phyloP scores from a whole-genome alignment of 2,888 invertebrate species.

The Diarsia dahlii region DNA sequence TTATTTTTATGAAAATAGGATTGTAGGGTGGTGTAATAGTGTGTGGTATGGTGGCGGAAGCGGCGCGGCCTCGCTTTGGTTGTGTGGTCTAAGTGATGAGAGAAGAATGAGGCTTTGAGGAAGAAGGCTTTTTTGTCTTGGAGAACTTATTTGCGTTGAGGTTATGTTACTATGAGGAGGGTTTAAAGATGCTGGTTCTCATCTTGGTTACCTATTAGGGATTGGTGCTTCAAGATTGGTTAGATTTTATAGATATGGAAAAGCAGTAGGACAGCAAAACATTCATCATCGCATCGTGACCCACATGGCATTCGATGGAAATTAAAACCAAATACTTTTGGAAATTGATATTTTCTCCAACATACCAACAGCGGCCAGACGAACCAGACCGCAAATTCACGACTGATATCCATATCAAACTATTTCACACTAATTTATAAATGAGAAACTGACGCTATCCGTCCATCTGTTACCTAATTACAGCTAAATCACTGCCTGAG shows the following conservation, averaged over 20 bases:
- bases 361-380: too few species aligned
- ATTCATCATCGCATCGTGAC: neutral
- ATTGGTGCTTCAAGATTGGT: neutral
- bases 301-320: neutral
- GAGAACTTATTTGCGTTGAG: neutral
- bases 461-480: neutral
- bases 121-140: constrained; percentile 14
- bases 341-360: too few species aligned
- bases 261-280: neutral
- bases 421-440: too few species aligned
- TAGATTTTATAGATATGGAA: neutral
- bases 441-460: neutral
- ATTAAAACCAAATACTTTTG: neutral
- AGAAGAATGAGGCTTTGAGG: constrained; percentile 41
- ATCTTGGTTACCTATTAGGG: neutral
- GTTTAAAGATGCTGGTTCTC: neutral
- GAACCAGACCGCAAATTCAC: too few species aligned
- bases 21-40: constrained; percentile 47
- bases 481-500: neutral
- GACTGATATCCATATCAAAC: too few species aligned
- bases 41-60: constrained; percentile 77
- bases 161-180: neutral
- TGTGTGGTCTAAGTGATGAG: constrained; percentile 70
- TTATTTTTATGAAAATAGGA: constrained; percentile 59
- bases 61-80: constrained; percentile 78